phyloP scores from a whole-genome alignment of 2,888 invertebrate genomes.

The Trissolcus japonicus region DNA sequence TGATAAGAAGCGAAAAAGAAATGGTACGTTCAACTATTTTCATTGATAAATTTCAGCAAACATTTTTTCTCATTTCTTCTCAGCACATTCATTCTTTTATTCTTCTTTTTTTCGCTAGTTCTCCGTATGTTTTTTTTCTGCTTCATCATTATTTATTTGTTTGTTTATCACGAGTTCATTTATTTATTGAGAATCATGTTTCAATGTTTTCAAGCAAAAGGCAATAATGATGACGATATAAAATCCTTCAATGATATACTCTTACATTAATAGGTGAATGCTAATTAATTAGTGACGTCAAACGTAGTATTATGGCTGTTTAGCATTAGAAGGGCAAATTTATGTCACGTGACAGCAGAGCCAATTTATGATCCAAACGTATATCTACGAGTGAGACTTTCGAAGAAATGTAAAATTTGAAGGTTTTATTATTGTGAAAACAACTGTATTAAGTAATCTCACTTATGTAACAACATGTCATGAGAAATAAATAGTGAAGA shows the following conservation, averaged over 20 bases:
- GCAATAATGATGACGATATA: conserved; percentile 21
- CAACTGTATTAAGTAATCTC: conserved; percentile 4
- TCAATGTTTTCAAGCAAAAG: neutral
- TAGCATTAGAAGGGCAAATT: conserved; percentile 12
- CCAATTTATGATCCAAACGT: neutral
- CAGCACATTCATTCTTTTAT: neutral
- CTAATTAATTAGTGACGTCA: conserved; percentile 39
- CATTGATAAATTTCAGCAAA: neutral
- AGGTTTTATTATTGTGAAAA: conserved; percentile 2
- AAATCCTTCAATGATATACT: conserved; percentile 36
- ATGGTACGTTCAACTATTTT: conserved; percentile 61
- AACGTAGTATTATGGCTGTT: conserved; percentile 9
- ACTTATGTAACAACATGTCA: neutral
- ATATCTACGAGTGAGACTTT: neutral
- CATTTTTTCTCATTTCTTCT: neutral
- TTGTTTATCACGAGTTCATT: conserved; percentile 4
- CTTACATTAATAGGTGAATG: conserved; percentile 28
- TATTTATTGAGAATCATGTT: neutral
- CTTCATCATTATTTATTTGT: conserved; percentile 5
- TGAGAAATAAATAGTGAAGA: no score
- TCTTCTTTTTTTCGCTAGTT: no score
- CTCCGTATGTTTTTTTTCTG: neutral
- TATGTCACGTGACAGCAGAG: neutral
- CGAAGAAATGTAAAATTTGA: neutral
- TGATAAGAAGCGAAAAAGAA: conserved; percentile 70